A percentile compares a stretch with the other conserved stretches of the same genome.
phyloP scores from a whole-genome alignment of 1,140 invertebrate species.

The Manduca sexta region DNA sequence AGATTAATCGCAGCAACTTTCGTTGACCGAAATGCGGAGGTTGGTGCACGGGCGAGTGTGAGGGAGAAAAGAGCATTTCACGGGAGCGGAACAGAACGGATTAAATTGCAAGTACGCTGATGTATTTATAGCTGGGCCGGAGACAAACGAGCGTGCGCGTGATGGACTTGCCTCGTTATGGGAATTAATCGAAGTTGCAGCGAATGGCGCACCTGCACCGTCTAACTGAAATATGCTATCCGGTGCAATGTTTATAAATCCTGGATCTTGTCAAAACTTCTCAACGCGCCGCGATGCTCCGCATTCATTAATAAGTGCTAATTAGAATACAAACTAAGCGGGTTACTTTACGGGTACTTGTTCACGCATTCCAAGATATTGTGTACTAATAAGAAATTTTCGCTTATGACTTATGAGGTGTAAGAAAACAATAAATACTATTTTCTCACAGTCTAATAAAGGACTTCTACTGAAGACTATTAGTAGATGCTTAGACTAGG shows the following conservation, averaged over 20 bases:
- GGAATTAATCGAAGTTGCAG: conserved; percentile 69
- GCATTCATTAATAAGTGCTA: too few species aligned
- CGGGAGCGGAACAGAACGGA: conserved; percentile 57
- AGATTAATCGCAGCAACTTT: conserved; percentile 44
- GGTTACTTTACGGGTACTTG: too few species aligned
- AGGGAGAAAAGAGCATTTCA: conserved; percentile 33
- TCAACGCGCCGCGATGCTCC: too few species aligned
- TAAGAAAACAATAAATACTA: too few species aligned
- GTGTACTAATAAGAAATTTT: too few species aligned
- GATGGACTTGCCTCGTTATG: conserved; percentile 71
- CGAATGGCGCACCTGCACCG: conserved; percentile 56
- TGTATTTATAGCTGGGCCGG: conserved; percentile 68
- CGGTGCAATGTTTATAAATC: conserved; percentile 35
- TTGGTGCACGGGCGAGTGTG: conserved; percentile 18
- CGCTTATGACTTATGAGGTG: too few species aligned
- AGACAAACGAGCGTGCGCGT: conserved; percentile 66
- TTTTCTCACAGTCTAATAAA: too few species aligned
- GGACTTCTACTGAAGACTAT: too few species aligned
- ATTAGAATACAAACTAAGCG: too few species aligned
- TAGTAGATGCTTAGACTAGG: too few species aligned
- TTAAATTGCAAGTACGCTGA: conserved; percentile 71
- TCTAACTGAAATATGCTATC: conserved; percentile 56
- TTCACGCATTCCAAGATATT: too few species aligned
- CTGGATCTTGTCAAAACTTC: background rate
- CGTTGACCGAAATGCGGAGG: conserved; percentile 35